phyloP scores from a whole-genome alignment of 2,888 invertebrate species.

The Oligia strigilis region DNA sequence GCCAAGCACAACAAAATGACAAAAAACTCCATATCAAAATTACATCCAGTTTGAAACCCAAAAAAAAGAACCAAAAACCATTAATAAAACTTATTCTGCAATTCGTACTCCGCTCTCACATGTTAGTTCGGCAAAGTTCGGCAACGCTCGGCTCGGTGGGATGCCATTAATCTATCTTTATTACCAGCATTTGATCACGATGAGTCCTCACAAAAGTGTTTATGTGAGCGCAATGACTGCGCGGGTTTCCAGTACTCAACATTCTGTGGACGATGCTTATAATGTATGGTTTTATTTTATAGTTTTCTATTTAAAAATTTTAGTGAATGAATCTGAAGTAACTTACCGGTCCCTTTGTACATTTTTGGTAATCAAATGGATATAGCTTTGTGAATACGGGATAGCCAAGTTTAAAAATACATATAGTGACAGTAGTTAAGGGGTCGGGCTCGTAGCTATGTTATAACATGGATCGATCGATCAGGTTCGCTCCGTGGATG shows the following conservation, averaged over 20 bases:
- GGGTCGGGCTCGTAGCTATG: too few species aligned
- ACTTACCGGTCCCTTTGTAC: not conserved
- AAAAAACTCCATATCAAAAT: constrained; percentile 16
- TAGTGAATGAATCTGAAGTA: not conserved
- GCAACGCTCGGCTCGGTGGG: constrained; percentile 62
- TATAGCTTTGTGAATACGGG: not conserved
- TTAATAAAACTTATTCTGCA: constrained; percentile 62
- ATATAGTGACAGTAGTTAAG: not conserved
- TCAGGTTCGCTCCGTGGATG: too few species aligned
- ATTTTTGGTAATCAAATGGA: not conserved
- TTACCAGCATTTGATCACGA: constrained; percentile 84
- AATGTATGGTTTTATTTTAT: constrained; percentile 59
- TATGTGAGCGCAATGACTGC: constrained; percentile 80
- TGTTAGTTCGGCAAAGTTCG: constrained; percentile 62
- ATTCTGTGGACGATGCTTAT: constrained; percentile 53
- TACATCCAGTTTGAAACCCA: constrained; percentile 8
- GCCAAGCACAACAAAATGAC: not conserved
- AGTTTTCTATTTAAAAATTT: constrained; percentile 17
- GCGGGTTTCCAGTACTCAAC: constrained; percentile 69
- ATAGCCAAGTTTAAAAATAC: not conserved
- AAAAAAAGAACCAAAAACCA: constrained; percentile 34
- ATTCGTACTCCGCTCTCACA: constrained; percentile 59
- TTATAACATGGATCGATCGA: not conserved
- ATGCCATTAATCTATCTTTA: constrained; percentile 86
- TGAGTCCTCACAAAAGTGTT: constrained; percentile 84